These are phyloP conservation scores for Eulemur rubriventer DNA, from an alignment of 2,797 vertebrate genomes.

Conservation along the genomic window DNA sequence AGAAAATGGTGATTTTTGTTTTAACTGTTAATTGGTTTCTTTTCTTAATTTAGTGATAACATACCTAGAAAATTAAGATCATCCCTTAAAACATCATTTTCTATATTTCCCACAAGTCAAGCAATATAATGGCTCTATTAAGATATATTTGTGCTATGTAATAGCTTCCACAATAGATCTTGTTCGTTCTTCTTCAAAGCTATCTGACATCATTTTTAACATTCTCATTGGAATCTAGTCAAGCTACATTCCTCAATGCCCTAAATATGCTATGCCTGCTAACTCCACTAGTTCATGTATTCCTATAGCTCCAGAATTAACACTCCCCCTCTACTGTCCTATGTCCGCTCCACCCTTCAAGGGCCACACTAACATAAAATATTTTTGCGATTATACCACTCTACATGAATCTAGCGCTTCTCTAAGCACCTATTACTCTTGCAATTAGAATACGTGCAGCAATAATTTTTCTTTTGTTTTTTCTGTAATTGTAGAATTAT, in stretches of 20 bases:
- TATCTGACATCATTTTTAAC: neutral
- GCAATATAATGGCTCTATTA: neutral
- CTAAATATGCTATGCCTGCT: neutral
- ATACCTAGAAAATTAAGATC: neutral
- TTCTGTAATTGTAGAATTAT: neutral
- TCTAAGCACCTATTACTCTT: neutral
- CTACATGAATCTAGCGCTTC: neutral
- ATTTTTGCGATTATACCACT: neutral
- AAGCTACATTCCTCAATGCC: neutral
- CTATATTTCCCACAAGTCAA: neutral
- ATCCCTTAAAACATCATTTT: neutral
- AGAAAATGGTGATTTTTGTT: neutral
- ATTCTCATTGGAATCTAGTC: neutral
- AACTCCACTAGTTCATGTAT: neutral
- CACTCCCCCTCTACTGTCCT: neutral
- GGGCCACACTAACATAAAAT: neutral
- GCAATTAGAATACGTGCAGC: fast-evolving
- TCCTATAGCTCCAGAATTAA: neutral
- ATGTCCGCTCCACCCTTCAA: neutral
- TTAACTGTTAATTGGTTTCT: neutral
- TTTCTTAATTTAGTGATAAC: neutral
- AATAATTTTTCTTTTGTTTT: neutral
- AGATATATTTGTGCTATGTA: neutral
- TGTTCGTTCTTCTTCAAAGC: neutral
- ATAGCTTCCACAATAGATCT: neutral